These are phyloP conservation scores for Ormyrus nitidulus DNA, from an alignment of 2,888 invertebrate species.

Conservation along the genomic window DNA sequence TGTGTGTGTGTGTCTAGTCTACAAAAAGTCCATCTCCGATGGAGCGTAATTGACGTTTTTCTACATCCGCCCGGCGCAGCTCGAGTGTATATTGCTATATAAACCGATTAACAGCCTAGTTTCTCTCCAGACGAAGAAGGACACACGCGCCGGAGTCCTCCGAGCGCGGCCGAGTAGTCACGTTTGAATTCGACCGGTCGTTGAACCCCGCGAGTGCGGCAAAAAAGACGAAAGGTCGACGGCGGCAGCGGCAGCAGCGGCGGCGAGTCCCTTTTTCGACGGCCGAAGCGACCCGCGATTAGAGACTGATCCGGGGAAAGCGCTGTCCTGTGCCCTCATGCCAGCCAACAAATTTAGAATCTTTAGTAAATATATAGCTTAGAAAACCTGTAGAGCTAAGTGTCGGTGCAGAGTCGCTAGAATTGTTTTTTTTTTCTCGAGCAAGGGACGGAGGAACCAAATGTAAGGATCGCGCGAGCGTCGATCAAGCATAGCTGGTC, in stretches of 20 bases:
- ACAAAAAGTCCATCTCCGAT: not conserved
- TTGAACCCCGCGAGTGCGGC: slow-evolving; percentile 41
- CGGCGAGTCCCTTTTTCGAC: slow-evolving; percentile 41
- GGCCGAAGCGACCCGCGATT: slow-evolving; percentile 47
- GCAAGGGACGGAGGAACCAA: slow-evolving; percentile 34
- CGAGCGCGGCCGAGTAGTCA: slow-evolving; percentile 37
- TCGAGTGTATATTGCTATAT: not conserved
- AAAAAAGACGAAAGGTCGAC: slow-evolving; percentile 24
- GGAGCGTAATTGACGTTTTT: slow-evolving; percentile 31
- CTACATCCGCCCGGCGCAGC: no score
- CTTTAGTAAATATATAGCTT: no score
- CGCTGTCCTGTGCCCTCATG: slow-evolving; percentile 23
- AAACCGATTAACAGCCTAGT: slow-evolving; percentile 11
- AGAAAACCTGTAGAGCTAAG: no score
- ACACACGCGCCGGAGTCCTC: slow-evolving; percentile 5
- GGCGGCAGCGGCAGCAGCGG: slow-evolving; percentile 10
- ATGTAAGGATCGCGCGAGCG: slow-evolving; percentile 1
- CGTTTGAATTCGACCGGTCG: slow-evolving; percentile 56
- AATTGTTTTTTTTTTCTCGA: not conserved
- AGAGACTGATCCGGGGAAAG: slow-evolving; percentile 41
- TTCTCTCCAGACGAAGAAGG: not conserved
- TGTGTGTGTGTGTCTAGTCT: not conserved
- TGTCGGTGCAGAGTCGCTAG: not conserved
- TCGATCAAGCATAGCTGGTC: slow-evolving; percentile 25
- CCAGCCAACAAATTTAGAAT: no score